These are phyloP conservation scores for Amphipoea oculea DNA, from an alignment of 2,888 invertebrate genomes.

Conservation along the genomic window DNA sequence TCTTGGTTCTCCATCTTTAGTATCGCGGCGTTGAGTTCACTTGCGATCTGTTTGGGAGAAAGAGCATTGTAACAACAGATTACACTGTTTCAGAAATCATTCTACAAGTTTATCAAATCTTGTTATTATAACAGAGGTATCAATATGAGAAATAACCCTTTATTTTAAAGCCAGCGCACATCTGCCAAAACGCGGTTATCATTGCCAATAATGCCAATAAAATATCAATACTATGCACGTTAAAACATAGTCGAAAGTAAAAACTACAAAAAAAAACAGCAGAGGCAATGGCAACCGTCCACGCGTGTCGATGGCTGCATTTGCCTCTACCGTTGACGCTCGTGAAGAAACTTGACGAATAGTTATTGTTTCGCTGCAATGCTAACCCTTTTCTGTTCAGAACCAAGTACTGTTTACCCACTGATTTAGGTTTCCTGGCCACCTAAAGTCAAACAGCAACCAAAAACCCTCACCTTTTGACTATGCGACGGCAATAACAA, in stretches of 20 bases:
- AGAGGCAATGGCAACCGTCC: too few species aligned
- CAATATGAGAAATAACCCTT: background rate
- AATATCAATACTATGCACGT: background rate
- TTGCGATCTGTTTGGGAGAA: slow-evolving; percentile 93
- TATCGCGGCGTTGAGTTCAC: slow-evolving; percentile 99
- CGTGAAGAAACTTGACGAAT: background rate
- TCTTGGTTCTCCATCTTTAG: slow-evolving; percentile 98
- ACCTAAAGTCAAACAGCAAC: background rate
- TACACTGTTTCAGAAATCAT: background rate
- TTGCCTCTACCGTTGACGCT: too few species aligned
- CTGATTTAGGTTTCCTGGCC: background rate
- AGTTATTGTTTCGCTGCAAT: background rate
- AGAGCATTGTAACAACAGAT: background rate
- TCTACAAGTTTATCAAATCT: background rate
- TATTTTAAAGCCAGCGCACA: background rate
- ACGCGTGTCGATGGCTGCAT: too few species aligned
- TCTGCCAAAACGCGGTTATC: background rate
- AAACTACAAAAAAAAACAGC: background rate
- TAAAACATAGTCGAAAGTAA: background rate
- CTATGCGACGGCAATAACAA: slow-evolving; percentile 97
- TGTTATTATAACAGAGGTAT: background rate
- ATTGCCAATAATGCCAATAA: too few species aligned
- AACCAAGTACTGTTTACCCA: background rate
- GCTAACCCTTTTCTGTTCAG: background rate
- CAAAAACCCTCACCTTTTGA: slow-evolving; percentile 92